These are phyloP conservation scores for Syrmaticus mikado DNA, from an alignment of 2,113 vertebrate species.

Conservation along the genomic window DNA sequence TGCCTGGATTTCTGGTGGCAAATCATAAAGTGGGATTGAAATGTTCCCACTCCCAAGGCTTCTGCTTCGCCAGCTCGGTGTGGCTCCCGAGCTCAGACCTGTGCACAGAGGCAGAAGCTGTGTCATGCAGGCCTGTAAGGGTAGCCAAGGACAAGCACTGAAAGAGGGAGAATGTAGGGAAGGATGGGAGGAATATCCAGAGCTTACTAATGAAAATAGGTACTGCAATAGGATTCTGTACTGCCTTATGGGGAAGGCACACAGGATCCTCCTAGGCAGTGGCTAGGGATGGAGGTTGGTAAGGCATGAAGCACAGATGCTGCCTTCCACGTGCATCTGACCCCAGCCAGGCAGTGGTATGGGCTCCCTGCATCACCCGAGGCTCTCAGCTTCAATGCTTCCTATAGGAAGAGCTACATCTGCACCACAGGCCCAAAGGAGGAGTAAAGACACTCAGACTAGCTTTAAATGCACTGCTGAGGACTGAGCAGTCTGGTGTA, in stretches of 20 bases:
- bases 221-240: neutral
- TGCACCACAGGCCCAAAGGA: neutral
- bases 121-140: neutral
- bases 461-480: neutral
- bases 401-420: neutral
- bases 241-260: rapidly evolving
- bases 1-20: slow-evolving; percentile 39
- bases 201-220: neutral
- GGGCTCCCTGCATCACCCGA: rapidly evolving
- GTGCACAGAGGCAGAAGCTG: neutral
- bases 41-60: neutral
- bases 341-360: neutral
- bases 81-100: neutral
- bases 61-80: neutral
- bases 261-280: neutral
- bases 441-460: neutral
- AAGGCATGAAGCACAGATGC: rapidly evolving
- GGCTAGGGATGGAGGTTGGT: neutral
- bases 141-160: neutral
- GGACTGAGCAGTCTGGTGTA: neutral
- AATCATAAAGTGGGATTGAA: slow-evolving; percentile 43
- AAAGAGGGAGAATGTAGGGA: neutral
- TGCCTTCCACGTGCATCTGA: neutral
- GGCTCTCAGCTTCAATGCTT: neutral
- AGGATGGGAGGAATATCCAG: neutral